These are phyloP conservation scores for Nyleta sp. DNA, from an alignment of 2,888 invertebrate genomes.

Conservation along the genomic window DNA sequence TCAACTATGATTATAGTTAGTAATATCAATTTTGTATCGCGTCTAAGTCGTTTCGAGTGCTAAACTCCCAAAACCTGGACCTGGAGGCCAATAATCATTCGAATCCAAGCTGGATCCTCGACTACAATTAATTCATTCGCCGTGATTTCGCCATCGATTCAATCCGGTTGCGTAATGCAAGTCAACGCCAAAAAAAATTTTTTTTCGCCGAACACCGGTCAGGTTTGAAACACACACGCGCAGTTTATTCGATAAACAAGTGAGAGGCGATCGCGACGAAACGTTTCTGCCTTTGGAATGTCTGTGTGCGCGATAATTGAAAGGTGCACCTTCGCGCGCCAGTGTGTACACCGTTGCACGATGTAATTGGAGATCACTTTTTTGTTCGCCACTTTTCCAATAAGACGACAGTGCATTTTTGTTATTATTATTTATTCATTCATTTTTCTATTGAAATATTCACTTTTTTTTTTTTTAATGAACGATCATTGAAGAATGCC, in stretches of 20 bases:
- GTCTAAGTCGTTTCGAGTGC: no score
- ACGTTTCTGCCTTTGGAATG: conserved; percentile 71
- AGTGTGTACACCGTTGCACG: conserved; percentile 13
- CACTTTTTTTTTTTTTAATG: no score
- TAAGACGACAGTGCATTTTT: conserved; percentile 12
- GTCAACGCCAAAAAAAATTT: conserved; percentile 12
- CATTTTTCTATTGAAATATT: neutral
- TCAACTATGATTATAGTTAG: no score
- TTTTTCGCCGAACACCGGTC: neutral
- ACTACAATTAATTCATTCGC: no score
- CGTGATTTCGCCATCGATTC: no score
- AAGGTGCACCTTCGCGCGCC: conserved; percentile 43
- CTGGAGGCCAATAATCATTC: no score
- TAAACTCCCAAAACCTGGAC: no score
- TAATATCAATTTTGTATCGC: no score
- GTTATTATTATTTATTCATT: no score
- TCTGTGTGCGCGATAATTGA: conserved; percentile 65
- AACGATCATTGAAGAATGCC: no score
- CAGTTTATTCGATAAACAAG: conserved; percentile 55
- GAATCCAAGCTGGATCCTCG: no score
- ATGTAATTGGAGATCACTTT: conserved; percentile 32
- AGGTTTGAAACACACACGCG: conserved; percentile 17
- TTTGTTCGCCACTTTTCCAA: conserved; percentile 13
- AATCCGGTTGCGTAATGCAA: conserved; percentile 6
- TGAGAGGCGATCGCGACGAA: conserved; percentile 69